These are phyloP conservation scores for Bubo scandiacus DNA, from an alignment of 2,113 vertebrate species.

Conservation along the genomic window DNA sequence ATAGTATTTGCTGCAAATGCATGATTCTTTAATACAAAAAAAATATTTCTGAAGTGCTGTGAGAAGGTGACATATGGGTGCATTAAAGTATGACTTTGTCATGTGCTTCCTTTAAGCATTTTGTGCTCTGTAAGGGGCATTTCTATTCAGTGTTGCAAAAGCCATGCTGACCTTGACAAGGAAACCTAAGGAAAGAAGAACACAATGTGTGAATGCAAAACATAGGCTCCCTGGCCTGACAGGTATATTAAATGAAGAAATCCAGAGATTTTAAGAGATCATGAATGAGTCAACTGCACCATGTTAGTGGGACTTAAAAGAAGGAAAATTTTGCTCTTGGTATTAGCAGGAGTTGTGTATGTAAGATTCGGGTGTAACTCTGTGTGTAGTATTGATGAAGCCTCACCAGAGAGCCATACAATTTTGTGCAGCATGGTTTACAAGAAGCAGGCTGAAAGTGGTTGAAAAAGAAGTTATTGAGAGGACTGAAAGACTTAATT, in stretches of 20 bases:
- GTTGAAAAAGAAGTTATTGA: not conserved
- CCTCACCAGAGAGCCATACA: not conserved
- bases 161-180: not conserved
- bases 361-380: not conserved
- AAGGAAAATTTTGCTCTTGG: not conserved
- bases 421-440: not conserved
- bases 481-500: not conserved
- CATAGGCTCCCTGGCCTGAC: not conserved
- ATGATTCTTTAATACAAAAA: not conserved
- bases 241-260: not conserved
- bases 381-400: not conserved
- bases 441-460: not conserved
- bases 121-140: not conserved
- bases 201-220: not conserved
- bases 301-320: not conserved
- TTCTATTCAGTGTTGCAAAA: not conserved
- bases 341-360: not conserved
- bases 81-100: not conserved
- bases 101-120: not conserved
- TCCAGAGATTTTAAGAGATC: not conserved
- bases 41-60: not conserved
- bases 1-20: not conserved
- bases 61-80: not conserved
- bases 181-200: not conserved
- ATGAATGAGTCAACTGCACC: not conserved